These are phyloP conservation scores for Liolophura sinensis DNA, from an alignment of 1,140 invertebrate genomes.

Conservation along the genomic window DNA sequence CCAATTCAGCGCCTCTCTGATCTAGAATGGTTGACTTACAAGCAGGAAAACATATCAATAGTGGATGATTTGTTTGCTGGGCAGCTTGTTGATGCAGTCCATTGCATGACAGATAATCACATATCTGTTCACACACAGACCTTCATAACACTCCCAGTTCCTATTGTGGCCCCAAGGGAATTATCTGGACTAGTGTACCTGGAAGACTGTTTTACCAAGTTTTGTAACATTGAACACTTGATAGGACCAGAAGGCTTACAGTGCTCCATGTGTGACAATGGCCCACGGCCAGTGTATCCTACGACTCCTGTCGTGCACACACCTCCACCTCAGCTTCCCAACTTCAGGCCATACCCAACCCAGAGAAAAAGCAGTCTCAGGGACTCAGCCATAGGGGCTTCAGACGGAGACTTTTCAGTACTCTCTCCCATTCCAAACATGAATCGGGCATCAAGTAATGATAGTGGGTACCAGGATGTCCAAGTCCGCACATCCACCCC, in stretches of 20 bases:
- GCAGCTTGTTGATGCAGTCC: conserved; percentile 50
- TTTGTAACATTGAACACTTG: conserved; percentile 51
- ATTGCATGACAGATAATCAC: conserved; percentile 43
- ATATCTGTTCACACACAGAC: conserved; percentile 54
- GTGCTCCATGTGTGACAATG: conserved; percentile 17
- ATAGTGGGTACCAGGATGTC: conserved; percentile 49
- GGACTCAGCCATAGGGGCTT: background rate
- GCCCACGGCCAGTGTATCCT: too few species aligned
- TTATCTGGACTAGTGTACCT: conserved; percentile 44
- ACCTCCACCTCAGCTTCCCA: too few species aligned
- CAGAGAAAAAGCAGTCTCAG: background rate
- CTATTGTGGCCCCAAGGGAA: conserved; percentile 37
- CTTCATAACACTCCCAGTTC: conserved; percentile 52
- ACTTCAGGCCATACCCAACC: background rate
- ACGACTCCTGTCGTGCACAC: background rate
- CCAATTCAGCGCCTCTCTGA: conserved; percentile 53
- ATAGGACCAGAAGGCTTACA: conserved; percentile 31
- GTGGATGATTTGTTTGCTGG: conserved; percentile 53
- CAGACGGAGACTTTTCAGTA: background rate
- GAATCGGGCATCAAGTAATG: conserved; percentile 19
- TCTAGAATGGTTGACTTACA: conserved; percentile 55
- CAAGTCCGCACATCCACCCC: conserved; percentile 52
- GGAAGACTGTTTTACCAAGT: conserved; percentile 50
- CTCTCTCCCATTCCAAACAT: too few species aligned
- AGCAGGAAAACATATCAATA: conserved; percentile 47